Evolutionary conservation across 1,140 invertebrate genomes (phyloP).

Genomic region (Heliconius congener): DNA sequence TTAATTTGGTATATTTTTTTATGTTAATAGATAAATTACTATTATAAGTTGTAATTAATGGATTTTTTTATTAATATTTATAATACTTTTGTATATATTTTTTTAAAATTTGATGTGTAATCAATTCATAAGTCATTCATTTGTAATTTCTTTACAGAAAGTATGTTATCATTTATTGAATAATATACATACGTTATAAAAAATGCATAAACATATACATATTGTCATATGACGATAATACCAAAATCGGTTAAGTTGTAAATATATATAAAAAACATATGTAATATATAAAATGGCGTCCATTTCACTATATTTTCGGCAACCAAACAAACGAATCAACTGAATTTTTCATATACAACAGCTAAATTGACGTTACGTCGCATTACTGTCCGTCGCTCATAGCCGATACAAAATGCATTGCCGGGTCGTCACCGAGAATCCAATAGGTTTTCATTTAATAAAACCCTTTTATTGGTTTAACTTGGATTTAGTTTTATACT

Average conservation of each 20-base stretch:
- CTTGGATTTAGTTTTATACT: slow-evolving; percentile 71
- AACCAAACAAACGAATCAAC: neutral
- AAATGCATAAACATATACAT: neutral
- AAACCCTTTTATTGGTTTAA: slow-evolving; percentile 80
- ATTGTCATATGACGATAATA: neutral
- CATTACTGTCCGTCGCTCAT: slow-evolving; percentile 47
- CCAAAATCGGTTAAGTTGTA: neutral
- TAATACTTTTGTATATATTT: neutral
- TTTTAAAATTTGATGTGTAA: neutral
- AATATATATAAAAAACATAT: neutral
- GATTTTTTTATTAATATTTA: neutral
- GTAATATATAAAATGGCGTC: neutral
- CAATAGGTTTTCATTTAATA: slow-evolving; percentile 79
- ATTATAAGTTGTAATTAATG: neutral
- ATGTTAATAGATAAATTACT: neutral
- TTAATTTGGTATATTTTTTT: neutral
- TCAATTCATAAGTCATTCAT: neutral
- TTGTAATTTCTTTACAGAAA: neutral
- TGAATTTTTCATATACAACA: neutral
- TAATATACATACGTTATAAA: neutral
- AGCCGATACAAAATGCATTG: slow-evolving; percentile 59
- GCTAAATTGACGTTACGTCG: slow-evolving; percentile 14
- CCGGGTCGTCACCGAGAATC: slow-evolving; percentile 61
- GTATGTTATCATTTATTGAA: too few species aligned
- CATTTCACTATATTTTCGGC: neutral